These are phyloP conservation scores for Melospiza georgiana DNA, from an alignment of 2,113 vertebrate species.

Conservation along the genomic window DNA sequence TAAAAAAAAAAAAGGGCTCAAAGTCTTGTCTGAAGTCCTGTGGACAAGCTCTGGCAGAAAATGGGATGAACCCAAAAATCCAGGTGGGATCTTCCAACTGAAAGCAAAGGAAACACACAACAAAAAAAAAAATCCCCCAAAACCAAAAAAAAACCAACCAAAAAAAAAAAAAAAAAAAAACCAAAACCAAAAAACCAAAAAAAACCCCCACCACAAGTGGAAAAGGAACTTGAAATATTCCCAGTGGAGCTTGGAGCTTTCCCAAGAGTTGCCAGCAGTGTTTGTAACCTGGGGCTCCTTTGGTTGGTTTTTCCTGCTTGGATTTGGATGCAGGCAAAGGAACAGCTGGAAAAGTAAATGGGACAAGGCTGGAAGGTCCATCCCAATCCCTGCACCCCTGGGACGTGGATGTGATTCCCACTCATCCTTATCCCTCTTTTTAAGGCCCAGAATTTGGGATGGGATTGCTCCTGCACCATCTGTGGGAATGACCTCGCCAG, in stretches of 20 bases:
- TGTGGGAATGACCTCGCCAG: neutral
- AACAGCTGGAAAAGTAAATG: neutral
- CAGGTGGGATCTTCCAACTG: neutral
- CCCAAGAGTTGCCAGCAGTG: neutral
- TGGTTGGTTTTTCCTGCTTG: too few species aligned
- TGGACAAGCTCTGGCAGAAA: neutral
- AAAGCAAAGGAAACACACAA: neutral
- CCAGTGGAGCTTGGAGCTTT: neutral
- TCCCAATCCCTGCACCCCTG: neutral
- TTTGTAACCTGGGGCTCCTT: neutral
- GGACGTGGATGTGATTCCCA: rapidly evolving
- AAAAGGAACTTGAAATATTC: neutral
- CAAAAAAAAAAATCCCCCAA: too few species aligned
- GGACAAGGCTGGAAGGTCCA: neutral
- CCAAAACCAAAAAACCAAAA: too few species aligned
- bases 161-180: too few species aligned
- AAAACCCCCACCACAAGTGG: too few species aligned
- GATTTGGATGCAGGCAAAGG: neutral
- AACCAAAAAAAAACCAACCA: too few species aligned
- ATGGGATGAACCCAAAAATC: neutral
- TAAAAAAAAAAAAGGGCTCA: neutral
- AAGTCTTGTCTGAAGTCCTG: neutral
- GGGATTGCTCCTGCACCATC: neutral
- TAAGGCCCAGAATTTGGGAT: neutral
- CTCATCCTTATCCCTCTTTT: neutral